These are phyloP conservation scores for Lasius platythorax DNA, from an alignment of 2,888 invertebrate genomes.

Conservation along the genomic window DNA sequence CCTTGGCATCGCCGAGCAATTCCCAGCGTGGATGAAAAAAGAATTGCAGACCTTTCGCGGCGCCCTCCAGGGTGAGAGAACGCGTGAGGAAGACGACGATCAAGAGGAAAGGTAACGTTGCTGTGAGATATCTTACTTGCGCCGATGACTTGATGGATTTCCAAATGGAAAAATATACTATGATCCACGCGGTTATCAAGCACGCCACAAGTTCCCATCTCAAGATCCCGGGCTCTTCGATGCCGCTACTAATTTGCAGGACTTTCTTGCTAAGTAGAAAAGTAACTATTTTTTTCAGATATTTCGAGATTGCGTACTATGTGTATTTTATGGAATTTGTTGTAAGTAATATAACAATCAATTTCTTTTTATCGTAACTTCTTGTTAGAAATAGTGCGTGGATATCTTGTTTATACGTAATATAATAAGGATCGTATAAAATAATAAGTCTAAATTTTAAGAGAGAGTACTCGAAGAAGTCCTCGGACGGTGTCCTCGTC, in stretches of 20 bases:
- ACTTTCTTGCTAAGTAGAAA: constrained; percentile 91
- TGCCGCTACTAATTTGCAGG: constrained; percentile 93
- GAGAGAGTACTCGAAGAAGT: constrained; percentile 94
- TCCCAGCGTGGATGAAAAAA: constrained; percentile 96
- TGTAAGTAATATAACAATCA: background rate
- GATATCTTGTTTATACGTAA: background rate
- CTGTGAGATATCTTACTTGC: constrained; percentile 95
- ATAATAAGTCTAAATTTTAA: background rate
- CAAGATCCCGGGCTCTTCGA: constrained; percentile 93
- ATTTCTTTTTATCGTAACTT: background rate
- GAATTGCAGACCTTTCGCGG: constrained; percentile 93
- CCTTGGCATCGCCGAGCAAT: constrained; percentile 93
- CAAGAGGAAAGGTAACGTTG: constrained; percentile 96
- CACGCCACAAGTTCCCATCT: constrained; percentile 97
- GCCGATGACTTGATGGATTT: constrained; percentile 98
- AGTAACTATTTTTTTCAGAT: background rate
- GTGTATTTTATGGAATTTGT: background rate
- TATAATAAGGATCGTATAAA: background rate
- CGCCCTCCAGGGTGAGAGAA: constrained; percentile 96
- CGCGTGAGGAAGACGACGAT: constrained; percentile 95
- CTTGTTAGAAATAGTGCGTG: background rate
- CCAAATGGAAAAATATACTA: constrained; percentile 98
- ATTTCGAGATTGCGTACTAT: background rate
- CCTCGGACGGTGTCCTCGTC: constrained; percentile 95
- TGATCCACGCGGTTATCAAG: constrained; percentile 96